Conservation (phyloP, 2,797 vertebrate genomes). For the Crypturellus tataupa region DNA sequence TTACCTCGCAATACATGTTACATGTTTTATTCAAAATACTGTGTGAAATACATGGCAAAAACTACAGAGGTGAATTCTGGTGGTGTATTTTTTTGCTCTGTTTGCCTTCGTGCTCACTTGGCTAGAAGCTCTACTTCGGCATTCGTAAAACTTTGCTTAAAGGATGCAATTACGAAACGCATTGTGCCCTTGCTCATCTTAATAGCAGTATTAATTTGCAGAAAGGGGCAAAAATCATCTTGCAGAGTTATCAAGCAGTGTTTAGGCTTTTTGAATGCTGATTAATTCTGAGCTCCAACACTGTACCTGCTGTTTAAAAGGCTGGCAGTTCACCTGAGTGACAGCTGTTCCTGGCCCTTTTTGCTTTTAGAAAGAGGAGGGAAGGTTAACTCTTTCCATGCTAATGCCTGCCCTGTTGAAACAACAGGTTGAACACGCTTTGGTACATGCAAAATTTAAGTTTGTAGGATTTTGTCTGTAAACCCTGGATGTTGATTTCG, state of each 20-base stretch:
- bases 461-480: constrained; percentile 4
- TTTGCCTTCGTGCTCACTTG: constrained; percentile 27
- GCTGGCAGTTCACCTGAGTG: constrained; percentile 83
- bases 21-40: neutral
- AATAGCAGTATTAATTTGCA: constrained; percentile 73
- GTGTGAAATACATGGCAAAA: neutral
- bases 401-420: constrained; percentile 57
- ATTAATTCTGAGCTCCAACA: constrained; percentile 81
- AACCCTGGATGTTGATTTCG: constrained; percentile 16
- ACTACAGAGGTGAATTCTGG: neutral
- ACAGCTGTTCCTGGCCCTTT: constrained; percentile 81
- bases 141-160: constrained; percentile 53
- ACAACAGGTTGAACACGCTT: constrained; percentile 22
- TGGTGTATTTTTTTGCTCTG: neutral
- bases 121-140: constrained; percentile 50
- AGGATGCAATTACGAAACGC: constrained; percentile 39
- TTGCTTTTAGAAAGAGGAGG: constrained; percentile 62
- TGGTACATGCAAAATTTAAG: neutral
- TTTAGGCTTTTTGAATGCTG: constrained; percentile 80
- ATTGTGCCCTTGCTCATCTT: constrained; percentile 68
- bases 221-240: constrained; percentile 73
- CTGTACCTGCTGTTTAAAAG: constrained; percentile 80
- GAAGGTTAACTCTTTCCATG: constrained; percentile 76
- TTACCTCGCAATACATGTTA: neutral
- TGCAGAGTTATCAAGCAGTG: constrained; percentile 49